A percentile compares a stretch with the other conserved stretches of the same genome.
Conservation (phyloP, 2,113 vertebrate species). For the Blennius ocellaris region DNA sequence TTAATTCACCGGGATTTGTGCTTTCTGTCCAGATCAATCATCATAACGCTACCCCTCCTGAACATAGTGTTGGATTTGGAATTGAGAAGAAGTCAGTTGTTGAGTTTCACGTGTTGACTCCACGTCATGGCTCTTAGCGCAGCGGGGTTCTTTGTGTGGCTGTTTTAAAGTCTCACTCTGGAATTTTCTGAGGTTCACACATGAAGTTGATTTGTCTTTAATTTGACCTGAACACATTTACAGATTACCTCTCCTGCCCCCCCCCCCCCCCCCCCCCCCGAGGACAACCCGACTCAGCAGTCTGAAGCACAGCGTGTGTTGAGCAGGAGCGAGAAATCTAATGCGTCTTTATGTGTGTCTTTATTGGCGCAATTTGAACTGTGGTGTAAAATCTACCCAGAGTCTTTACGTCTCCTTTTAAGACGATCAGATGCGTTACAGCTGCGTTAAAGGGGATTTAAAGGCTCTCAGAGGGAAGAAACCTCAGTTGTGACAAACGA, state of each 20-base stretch:
- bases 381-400: constrained; percentile 38
- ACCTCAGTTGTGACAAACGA: constrained; percentile 12
- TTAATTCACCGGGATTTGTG: no score
- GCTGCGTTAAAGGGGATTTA: constrained; percentile 35
- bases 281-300: constrained; percentile 25
- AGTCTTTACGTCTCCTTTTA: constrained; percentile 35
- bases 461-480: constrained; percentile 19
- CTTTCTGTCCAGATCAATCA: no score
- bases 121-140: no score
- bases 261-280: not conserved
- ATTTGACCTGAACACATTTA: not conserved
- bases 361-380: constrained; percentile 40
- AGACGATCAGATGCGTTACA: constrained; percentile 15
- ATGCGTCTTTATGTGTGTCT: constrained; percentile 1
- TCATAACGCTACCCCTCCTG: no score
- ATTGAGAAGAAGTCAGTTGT: no score
- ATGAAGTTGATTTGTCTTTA: constrained; percentile 20
- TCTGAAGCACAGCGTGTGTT: constrained; percentile 11
- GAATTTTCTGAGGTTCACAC: constrained; percentile 10
- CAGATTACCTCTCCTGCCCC: no score
- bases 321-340: constrained; percentile 19
- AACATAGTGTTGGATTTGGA: no score
- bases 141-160: no score
- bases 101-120: no score
- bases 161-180: no score